Conservation (phyloP, 2,113 vertebrate species). For the Ardeotis arabs region DNA sequence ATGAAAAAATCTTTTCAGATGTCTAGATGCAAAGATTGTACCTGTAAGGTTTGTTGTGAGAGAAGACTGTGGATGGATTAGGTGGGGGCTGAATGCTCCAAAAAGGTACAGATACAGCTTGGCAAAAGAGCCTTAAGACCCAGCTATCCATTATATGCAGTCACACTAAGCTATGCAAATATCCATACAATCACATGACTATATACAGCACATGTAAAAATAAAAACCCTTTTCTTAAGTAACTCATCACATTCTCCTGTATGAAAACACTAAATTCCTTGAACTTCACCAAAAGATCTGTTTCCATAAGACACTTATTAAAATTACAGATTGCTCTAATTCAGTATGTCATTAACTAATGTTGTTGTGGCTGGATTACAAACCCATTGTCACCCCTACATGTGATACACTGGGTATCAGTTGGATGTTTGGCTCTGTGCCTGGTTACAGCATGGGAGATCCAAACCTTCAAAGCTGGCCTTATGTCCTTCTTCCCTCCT, state of each 20-base stretch:
- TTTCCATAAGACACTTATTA: conserved; percentile 72
- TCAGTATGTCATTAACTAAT: conserved; percentile 21
- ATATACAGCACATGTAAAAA: neutral
- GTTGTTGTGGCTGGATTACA: conserved; percentile 65
- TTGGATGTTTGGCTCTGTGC: conserved; percentile 66
- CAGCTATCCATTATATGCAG: neutral
- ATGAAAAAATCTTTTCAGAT: neutral
- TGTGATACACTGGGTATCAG: neutral
- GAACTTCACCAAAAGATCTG: conserved; percentile 42
- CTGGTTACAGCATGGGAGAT: conserved; percentile 53
- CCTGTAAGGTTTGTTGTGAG: neutral
- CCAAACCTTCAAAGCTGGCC: conserved; percentile 58
- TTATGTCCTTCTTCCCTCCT: conserved; percentile 35
- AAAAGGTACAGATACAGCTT: neutral
- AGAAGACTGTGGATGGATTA: rapidly evolving
- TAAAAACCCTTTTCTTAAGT: neutral
- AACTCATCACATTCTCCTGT: neutral
- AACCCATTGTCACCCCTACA: conserved; percentile 53
- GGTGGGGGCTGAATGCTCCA: rapidly evolving
- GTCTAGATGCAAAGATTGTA: neutral
- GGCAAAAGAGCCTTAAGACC: neutral
- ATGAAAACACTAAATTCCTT: neutral
- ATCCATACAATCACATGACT: neutral
- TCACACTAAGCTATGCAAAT: neutral
- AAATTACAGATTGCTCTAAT: conserved; percentile 62